Base-by-base conservation (phyloP, 2,888 invertebrate genomes). In the Leptogaster cylindrica region DNA sequence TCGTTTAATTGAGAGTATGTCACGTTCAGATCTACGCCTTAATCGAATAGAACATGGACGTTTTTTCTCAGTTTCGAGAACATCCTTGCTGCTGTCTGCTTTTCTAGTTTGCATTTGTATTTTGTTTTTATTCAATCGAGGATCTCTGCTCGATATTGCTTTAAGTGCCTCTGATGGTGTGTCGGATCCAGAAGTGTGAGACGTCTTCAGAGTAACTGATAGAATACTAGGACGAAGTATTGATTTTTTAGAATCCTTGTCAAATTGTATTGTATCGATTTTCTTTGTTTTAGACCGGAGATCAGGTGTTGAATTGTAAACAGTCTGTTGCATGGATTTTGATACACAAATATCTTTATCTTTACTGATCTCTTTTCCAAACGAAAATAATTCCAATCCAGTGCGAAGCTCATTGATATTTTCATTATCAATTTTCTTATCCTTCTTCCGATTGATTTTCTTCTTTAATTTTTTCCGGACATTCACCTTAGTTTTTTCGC, bases 401-500 rank as follows among this genome's bases (percentile, higher is more conserved):
- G 78, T 76, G 16, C 79, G 78, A 1, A 80, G 67, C 46, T 76
- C 75, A 39, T 75, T 80, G 2, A 80, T 79, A 28, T 79, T 79
- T 27, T 78, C 77, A 10, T 74, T 75, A 52, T 78, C 76, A 5
- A 73, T 68, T 1, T 74, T 72, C 69, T 77, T 77, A 31, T 76
- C 76, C 25, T 76, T 75, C 39, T 70, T 70, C n/a, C 70, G 70
- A 18, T n/a, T 66, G 8, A 66, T 44, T 55, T 68, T 68, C 66
- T 70, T 70, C 51, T 70, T 70, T 33, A 66, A 10, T 51, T 70
- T 70, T 6, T 64, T 63, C 6, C 64, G 50, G 7, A 61, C 14
- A 10, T 39, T 39, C 2, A 28, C 27, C 20, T 66, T 70, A 4
- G 18, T 52, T 23, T 46, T 63, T 7, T 70, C 68, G 1, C 51